These are phyloP conservation scores for Pungitius pungitius DNA, from an alignment of 2,113 vertebrate genomes.

Conservation along the genomic window DNA sequence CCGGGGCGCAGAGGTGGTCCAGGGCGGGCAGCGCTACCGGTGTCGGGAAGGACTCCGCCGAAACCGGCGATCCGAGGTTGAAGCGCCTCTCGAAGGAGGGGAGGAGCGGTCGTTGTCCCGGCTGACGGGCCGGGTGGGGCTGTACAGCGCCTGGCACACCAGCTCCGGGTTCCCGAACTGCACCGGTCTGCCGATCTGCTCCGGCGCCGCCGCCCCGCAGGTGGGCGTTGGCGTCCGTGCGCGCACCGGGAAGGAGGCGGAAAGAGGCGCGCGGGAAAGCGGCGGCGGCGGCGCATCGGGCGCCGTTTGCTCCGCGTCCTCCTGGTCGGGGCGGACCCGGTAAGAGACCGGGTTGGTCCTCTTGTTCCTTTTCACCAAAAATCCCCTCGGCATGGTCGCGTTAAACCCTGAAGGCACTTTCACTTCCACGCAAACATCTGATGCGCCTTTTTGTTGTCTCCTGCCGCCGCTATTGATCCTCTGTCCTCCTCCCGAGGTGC, in stretches of 20 bases:
- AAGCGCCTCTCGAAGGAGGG: conserved; percentile 83
- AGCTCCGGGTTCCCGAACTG: conserved; percentile 88
- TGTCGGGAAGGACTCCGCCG: conserved; percentile 88
- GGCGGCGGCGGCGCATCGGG: conserved; percentile 7
- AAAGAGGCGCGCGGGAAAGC: conserved; percentile 27
- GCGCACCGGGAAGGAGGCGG: conserved; percentile 40
- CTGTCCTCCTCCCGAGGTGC: conserved; percentile 50
- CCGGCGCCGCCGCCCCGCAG: conserved; percentile 58
- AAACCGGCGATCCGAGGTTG: conserved; percentile 86
- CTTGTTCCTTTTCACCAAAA: conserved; percentile 89
- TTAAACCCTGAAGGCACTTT: neutral
- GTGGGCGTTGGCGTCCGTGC: conserved; percentile 59
- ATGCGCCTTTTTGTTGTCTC: conserved; percentile 34
- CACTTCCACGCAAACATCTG: conserved; percentile 51
- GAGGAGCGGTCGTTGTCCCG: conserved; percentile 81
- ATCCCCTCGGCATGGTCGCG: conserved; percentile 87
- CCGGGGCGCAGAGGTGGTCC: conserved; percentile 76
- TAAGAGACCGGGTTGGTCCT: conserved; percentile 86
- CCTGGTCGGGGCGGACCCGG: conserved; percentile 84
- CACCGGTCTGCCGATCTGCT: conserved; percentile 62
- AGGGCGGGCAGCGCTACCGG: conserved; percentile 75
- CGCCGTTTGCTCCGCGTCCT: conserved; percentile 59
- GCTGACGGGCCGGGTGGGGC: conserved; percentile 90
- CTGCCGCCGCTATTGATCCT: conserved; percentile 42
- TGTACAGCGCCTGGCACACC: conserved; percentile 82